Conservation (phyloP, 2,888 invertebrate species). For the Meghimatium bilineatum region DNA sequence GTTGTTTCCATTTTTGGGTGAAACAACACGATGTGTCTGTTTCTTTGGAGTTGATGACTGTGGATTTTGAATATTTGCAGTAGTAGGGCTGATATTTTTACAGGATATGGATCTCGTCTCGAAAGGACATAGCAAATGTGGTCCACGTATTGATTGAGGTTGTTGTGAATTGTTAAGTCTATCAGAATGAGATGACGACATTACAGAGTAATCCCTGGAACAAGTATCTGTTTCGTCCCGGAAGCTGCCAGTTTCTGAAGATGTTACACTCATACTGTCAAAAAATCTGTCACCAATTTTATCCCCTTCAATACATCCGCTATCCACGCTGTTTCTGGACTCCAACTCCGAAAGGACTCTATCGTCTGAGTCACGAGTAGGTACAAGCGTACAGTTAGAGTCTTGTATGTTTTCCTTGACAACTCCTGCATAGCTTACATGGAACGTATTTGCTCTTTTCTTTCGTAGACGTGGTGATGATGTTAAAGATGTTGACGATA, state of each 20-base stretch:
- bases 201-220: background rate
- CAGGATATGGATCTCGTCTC: background rate
- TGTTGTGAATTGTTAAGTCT: background rate
- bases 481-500: conserved; percentile 73
- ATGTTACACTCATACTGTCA: conserved; percentile 36
- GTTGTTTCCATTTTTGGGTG: background rate
- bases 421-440: background rate
- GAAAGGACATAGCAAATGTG: background rate
- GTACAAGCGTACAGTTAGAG: background rate
- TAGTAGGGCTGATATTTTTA: background rate
- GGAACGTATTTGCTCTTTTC: conserved; percentile 10
- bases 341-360: background rate
- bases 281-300: conserved; percentile 12
- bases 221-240: conserved; percentile 33
- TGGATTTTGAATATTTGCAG: background rate
- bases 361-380: background rate
- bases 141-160: background rate
- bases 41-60: background rate
- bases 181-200: conserved; percentile 3
- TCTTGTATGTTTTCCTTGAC: background rate
- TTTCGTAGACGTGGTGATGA: conserved; percentile 35
- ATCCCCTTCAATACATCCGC: conserved; percentile 33
- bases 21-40: background rate
- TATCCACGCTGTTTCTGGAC: conserved; percentile 39
- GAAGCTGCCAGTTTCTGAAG: conserved; percentile 36